These are phyloP conservation scores for Clavelina lepadiformis DNA, from an alignment of 23 tunicate genomes.

Conservation along the genomic window DNA sequence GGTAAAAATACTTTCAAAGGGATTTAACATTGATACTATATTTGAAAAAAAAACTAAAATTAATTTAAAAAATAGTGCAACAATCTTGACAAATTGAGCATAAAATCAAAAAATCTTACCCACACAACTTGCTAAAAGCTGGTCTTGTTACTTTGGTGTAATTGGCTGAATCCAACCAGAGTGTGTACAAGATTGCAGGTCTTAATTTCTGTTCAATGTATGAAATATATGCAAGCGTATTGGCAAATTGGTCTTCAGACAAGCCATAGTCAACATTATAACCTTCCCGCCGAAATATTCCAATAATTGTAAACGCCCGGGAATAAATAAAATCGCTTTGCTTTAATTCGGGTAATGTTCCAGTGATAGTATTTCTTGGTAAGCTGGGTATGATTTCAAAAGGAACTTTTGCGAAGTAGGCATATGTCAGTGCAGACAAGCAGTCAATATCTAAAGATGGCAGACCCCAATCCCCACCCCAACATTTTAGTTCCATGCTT, in stretches of 20 bases:
- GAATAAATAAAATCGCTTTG: conserved; percentile 53
- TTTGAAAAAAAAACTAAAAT: background rate
- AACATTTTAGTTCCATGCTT: conserved; percentile 45
- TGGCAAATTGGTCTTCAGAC: conserved; percentile 50
- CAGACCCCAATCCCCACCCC: conserved; percentile 72
- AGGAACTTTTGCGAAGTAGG: conserved; percentile 51
- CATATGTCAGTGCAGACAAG: conserved; percentile 62
- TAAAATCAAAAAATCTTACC: conserved; percentile 30
- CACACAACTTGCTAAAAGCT: conserved; percentile 60
- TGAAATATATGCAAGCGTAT: conserved; percentile 75
- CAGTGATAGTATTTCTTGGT: conserved; percentile 56
- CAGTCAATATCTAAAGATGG: conserved; percentile 72
- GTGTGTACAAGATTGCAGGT: conserved; percentile 55
- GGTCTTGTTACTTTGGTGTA: conserved; percentile 69
- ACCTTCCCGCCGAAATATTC: conserved; percentile 61
- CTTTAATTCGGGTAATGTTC: conserved; percentile 67
- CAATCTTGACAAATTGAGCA: background rate
- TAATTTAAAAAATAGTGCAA: background rate
- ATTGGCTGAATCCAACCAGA: conserved; percentile 77
- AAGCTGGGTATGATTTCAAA: background rate
- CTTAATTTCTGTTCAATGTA: conserved; percentile 50
- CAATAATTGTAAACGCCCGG: conserved; percentile 35
- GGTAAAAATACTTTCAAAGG: background rate
- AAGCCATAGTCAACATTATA: conserved; percentile 69
- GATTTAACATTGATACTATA: background rate